These are phyloP conservation scores for Alcis repandata DNA, from an alignment of 2,888 invertebrate species.

Conservation along the genomic window DNA sequence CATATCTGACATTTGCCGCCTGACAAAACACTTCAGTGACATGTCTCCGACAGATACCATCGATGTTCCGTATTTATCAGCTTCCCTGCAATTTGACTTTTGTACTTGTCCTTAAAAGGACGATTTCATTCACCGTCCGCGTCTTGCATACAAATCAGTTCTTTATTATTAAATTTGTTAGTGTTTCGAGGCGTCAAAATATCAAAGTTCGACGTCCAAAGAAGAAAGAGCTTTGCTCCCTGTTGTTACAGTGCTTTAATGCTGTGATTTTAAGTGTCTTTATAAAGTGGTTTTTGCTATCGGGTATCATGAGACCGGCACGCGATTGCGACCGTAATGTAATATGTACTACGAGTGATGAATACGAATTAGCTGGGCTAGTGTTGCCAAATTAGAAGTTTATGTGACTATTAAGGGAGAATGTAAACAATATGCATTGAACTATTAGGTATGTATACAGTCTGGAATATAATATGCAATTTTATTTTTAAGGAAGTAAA, in stretches of 20 bases:
- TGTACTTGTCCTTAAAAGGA: slow-evolving; percentile 57
- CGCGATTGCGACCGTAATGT: slow-evolving; percentile 79
- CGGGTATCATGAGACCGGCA: slow-evolving; percentile 60
- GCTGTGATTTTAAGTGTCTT: slow-evolving; percentile 49
- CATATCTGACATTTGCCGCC: slow-evolving; percentile 32
- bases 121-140: slow-evolving; percentile 63
- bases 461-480: not conserved
- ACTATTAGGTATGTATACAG: not conserved
- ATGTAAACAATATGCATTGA: not conserved
- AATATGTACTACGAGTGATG: slow-evolving; percentile 77
- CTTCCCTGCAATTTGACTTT: slow-evolving; percentile 54
- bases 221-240: slow-evolving; percentile 44
- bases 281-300: slow-evolving; percentile 65
- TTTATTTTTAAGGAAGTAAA: not conserved
- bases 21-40: slow-evolving; percentile 39
- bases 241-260: slow-evolving; percentile 29
- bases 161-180: slow-evolving; percentile 80
- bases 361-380: slow-evolving; percentile 75
- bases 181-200: slow-evolving; percentile 77
- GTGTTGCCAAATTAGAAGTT: slow-evolving; percentile 52
- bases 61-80: slow-evolving; percentile 45
- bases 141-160: slow-evolving; percentile 72
- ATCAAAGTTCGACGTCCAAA: slow-evolving; percentile 61
- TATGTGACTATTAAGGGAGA: not conserved
- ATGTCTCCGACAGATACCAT: slow-evolving; percentile 43